Base-by-base conservation (phyloP, 2,888 invertebrate species). In the Morpho deidamia region DNA sequence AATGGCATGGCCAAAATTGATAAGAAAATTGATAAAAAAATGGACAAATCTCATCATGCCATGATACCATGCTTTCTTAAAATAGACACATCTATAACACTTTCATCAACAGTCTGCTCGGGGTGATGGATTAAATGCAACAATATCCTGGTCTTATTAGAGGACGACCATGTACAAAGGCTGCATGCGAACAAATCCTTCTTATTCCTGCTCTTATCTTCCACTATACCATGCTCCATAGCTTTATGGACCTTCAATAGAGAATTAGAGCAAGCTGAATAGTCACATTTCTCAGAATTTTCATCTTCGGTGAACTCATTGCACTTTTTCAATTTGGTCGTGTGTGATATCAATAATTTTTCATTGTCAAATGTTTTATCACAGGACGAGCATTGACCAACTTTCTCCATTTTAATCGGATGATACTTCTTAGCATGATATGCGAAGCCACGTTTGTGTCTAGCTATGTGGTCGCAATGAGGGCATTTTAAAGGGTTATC, bases 51-150 rank as follows among this genome's bases (percentile, higher is more conserved):
- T n/a, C 2, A 1, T 40, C 23, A 53, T 3, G 35, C 1, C 59
- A 71, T 62, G n/a, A 73, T 72, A 5, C 68, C 69, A 53, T 67
- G 63, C 38, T 65, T 67, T 11, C 62, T 62, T 11, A 75, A 55
- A 38, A 75, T 61, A 1, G 63, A 64, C 0, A 83, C 57, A 62
- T 85, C 83, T 0, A 81, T 60, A 0, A 66, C 41, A 1, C n/a
- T 57, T 0, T 72, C 72, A 11, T 77, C 70, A 0, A 83, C 72
- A 0, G 33, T 40, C 37, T 85, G 86, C 1, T 70, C 66, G 0
- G 87, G 87, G 53, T 87, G 87, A 11, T 87, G 87, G 1, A 87
- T 80, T n/a, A 86, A 53, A 65, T 87, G 87, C 37, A 87, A 45
- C 4, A 86, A 55, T 0, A 83, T 76, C 38, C 72, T 70, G 0